Percentiles rank a stretch among this genome's conserved stretches.
phyloP scores from a whole-genome alignment of 1,140 invertebrate genomes.

The Philotrypesis tridentata region DNA sequence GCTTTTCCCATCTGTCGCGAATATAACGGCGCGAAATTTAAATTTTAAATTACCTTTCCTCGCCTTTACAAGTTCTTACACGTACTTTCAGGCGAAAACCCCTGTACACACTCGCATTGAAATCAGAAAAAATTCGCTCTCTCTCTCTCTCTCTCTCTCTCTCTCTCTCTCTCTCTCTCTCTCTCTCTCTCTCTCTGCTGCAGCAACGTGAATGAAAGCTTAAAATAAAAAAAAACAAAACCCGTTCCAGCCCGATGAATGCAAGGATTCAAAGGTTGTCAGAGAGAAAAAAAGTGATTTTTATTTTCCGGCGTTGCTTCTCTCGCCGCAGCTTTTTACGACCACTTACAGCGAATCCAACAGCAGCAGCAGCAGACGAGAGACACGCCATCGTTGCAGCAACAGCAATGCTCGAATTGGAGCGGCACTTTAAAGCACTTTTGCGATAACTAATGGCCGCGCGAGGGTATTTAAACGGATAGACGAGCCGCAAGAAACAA shows the following conservation, averaged over 20 bases:
- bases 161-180: too few relatives aligned
- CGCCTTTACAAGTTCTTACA: too few relatives aligned
- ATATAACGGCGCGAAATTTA: too few relatives aligned
- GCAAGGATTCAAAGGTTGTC: background rate
- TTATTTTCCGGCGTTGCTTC: constrained; percentile 1
- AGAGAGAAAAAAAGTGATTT: constrained; percentile 20
- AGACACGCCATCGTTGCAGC: background rate
- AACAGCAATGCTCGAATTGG: constrained; percentile 11
- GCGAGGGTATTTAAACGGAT: constrained; percentile 17
- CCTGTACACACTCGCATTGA: too few relatives aligned
- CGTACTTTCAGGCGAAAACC: too few relatives aligned
- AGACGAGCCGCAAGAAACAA: background rate
- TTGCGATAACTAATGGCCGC: constrained; percentile 61
- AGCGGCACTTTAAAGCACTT: constrained; percentile 53
- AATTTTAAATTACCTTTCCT: too few relatives aligned
- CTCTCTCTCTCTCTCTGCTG: too few relatives aligned
- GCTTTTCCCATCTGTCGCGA: too few relatives aligned
- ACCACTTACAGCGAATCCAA: constrained; percentile 28
- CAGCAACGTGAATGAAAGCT: too few relatives aligned
- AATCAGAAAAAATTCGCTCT: too few relatives aligned
- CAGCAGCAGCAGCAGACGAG: background rate
- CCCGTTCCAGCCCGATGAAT: background rate
- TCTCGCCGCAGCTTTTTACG: constrained; percentile 27
- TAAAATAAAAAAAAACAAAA: background rate
- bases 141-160: too few relatives aligned